A percentile compares a stretch with the other conserved stretches of the same genome.
phyloP scores from a whole-genome alignment of 2,797 vertebrate species.

The Schizopygopsis malacanthus region DNA sequence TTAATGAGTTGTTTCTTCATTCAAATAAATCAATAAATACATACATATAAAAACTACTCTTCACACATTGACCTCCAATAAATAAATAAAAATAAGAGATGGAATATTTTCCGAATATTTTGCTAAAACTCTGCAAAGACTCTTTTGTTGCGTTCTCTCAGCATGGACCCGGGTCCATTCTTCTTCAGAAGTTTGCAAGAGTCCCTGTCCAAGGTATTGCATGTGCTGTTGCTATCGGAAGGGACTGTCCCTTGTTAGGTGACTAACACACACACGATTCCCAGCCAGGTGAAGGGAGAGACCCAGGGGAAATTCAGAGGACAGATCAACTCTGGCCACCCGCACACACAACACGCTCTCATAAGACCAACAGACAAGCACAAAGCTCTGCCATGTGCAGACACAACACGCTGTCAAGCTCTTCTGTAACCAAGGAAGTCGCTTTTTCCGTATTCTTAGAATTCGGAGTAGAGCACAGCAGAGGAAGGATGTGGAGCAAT shows the following conservation, averaged over 20 bases:
- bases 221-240: not conserved
- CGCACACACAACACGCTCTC: constrained; percentile 25
- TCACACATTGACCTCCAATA: not conserved
- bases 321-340: constrained; percentile 58
- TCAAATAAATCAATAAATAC: not conserved
- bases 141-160: not conserved
- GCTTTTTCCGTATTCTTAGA: constrained; percentile 67
- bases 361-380: constrained; percentile 31
- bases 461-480: constrained; percentile 57
- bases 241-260: constrained; percentile 70
- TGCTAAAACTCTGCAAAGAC: not conserved
- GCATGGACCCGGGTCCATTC: not conserved
- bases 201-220: constrained; percentile 26
- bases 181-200: not conserved
- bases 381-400: constrained; percentile 25
- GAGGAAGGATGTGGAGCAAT: constrained; percentile 70
- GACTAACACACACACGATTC: constrained; percentile 66
- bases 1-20: not conserved
- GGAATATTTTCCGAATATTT: not conserved
- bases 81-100: too few relatives aligned
- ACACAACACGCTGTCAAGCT: not conserved
- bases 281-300: constrained; percentile 65
- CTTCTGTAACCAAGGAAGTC: constrained; percentile 64
- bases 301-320: constrained; percentile 71
- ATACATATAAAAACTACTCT: not conserved